Evolutionary conservation across 2,888 invertebrate species (phyloP), one percentile per base, ranked within the genome.

Genomic region (Lypha dubia): DNA sequence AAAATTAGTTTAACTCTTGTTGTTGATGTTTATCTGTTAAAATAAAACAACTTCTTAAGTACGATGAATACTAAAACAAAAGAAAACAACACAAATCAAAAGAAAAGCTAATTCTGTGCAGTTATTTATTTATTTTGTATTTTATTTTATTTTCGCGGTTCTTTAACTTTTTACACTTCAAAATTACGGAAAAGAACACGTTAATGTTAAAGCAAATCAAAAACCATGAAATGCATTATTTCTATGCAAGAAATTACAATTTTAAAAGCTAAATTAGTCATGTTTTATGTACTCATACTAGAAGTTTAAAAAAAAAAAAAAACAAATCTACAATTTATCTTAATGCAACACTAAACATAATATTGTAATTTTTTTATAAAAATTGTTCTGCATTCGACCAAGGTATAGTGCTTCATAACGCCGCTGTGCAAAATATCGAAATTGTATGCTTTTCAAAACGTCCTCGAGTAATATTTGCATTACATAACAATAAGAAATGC

Each of bases 161-260:
- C 11, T 63, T 32, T 15, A 20, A 11, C 28, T 53, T 53, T 53
- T 63, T 71, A 4, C 20, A 76, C 22, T 35, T 46, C 35, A 7
- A 77, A 76, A 41, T 56, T 63, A 22, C 32, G 38, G 24, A 56
- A 65, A 76, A 56, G 49, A 71, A 65, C 46, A 68, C 44, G 65
- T 67, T 71, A 76, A 49, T 62, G 44, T 62, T 60, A 51, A 80
- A 85, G 76, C 84, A 86, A 87, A 86, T 86, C 87, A 88, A 87
- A 85, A 87, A 87, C 85, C 87, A 86, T 88, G 86, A 88, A 88
- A 87, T 88, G 85, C 86, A 83, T 20, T 49, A 20, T 83, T 86
- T 82, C 49, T 28, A 13, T 74, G 22, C 3, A 46, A 53, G n/a
- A 73, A 53, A 46, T 46, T 74, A 79, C 60, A 74, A 73, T 68